Evolutionary conservation across 2,113 vertebrate species (phyloP).

Genomic region (Psittacus erithacus): DNA sequence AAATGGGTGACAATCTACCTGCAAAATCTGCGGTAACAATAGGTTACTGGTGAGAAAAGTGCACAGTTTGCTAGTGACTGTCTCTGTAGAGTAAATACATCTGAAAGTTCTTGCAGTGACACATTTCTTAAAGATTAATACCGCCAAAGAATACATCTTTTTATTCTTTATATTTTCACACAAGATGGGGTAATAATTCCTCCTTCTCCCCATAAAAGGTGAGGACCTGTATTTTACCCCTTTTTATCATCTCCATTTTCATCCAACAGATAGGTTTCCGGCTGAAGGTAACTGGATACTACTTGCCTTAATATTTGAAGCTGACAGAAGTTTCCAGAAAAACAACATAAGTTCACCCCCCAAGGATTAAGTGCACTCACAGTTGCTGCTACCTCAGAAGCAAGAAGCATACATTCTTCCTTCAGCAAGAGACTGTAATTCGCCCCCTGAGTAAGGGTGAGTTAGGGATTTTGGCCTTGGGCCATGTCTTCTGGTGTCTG

Average conservation of each 20-base stretch:
- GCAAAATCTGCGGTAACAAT: background rate
- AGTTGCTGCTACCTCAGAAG: constrained; percentile 21
- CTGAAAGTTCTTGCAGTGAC: background rate
- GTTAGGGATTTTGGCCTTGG: background rate
- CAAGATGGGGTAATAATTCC: background rate
- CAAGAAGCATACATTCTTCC: background rate
- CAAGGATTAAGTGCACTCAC: background rate
- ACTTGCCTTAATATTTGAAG: background rate
- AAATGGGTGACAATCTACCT: constrained; percentile 37
- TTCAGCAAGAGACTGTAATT: background rate
- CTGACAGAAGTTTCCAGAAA: background rate
- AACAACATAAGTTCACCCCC: background rate
- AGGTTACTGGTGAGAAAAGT: background rate
- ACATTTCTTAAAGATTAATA: background rate
- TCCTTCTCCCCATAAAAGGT: background rate
- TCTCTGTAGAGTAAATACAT: background rate
- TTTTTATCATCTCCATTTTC: background rate
- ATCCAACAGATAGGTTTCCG: background rate
- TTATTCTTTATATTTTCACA: background rate
- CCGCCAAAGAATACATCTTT: background rate
- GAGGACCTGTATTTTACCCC: background rate
- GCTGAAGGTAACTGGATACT: background rate
- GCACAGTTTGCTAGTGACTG: background rate
- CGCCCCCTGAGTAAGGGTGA: background rate
- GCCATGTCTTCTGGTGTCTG: constrained; percentile 11